These are phyloP conservation scores for Agrochola macilenta DNA, from an alignment of 2,888 invertebrate species.

Conservation along the genomic window DNA sequence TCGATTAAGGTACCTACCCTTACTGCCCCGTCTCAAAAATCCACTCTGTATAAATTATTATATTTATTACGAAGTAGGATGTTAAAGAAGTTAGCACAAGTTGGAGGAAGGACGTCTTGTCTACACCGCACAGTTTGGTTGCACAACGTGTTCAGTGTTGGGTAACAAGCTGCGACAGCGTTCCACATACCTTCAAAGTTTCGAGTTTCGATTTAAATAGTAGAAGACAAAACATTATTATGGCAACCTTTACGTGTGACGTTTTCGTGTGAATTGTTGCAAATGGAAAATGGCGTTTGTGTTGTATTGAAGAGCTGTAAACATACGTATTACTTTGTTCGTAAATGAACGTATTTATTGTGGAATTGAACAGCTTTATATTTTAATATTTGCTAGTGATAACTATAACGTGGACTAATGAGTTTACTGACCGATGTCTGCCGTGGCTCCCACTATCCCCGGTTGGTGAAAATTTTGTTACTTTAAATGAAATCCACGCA, in stretches of 20 bases:
- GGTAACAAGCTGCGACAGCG: neutral
- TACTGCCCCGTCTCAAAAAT: too few relatives aligned
- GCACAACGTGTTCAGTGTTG: neutral
- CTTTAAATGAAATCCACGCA: constrained; percentile 13
- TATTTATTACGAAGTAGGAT: too few relatives aligned
- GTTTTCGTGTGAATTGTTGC: constrained; percentile 56
- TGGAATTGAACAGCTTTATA: constrained; percentile 59
- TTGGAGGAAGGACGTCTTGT: neutral
- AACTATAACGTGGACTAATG: constrained; percentile 86
- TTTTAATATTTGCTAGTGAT: constrained; percentile 76
- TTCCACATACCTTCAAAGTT: neutral
- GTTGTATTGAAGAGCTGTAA: constrained; percentile 85
- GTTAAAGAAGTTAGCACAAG: too few relatives aligned
- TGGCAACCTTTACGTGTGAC: constrained; percentile 58
- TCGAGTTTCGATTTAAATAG: neutral
- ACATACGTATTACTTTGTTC: constrained; percentile 79
- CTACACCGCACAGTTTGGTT: neutral
- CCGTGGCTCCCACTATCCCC: constrained; percentile 90
- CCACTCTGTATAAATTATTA: too few relatives aligned
- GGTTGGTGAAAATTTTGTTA: constrained; percentile 78
- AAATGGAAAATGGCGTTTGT: constrained; percentile 88
- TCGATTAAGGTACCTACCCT: too few relatives aligned
- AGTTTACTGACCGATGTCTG: constrained; percentile 90
- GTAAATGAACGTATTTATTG: constrained; percentile 65
- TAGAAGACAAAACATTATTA: constrained; percentile 8